phyloP scores from a whole-genome alignment of 2,888 invertebrate genomes.

The Mesoligia furuncula region DNA sequence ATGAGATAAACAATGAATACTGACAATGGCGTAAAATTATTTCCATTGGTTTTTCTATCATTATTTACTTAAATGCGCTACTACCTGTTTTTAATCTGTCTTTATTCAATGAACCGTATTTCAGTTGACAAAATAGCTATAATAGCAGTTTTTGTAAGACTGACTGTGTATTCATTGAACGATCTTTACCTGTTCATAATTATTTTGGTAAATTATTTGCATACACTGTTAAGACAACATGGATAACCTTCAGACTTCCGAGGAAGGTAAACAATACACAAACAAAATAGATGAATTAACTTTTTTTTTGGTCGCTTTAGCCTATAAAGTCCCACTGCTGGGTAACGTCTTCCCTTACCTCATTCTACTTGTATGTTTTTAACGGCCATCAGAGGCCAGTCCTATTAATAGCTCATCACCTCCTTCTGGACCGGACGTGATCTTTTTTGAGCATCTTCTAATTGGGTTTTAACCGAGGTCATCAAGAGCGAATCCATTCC shows the following conservation, averaged over 20 bases:
- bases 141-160: not conserved
- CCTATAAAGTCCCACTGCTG: not conserved
- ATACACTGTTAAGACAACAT: not conserved
- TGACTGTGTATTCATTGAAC: not conserved
- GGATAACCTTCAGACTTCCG: not conserved
- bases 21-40: conserved; percentile 37
- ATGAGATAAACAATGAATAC: conserved; percentile 31
- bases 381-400: not conserved
- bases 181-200: not conserved
- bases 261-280: not conserved
- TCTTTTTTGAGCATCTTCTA: not conserved
- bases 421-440: not conserved
- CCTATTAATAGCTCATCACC: not conserved
- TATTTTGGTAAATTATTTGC: not conserved
- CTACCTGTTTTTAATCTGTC: not conserved
- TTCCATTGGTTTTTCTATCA: conserved; percentile 23
- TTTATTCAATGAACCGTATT: not conserved
- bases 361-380: not conserved
- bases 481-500: not conserved
- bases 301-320: not conserved
- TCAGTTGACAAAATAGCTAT: not conserved
- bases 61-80: not conserved
- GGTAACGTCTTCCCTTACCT: not conserved
- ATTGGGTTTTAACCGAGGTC: not conserved
- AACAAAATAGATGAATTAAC: not conserved